Evolutionary conservation across 2,888 invertebrate species (phyloP), one percentile per base, ranked within the genome.

Genomic region (Erebia ligea): DNA sequence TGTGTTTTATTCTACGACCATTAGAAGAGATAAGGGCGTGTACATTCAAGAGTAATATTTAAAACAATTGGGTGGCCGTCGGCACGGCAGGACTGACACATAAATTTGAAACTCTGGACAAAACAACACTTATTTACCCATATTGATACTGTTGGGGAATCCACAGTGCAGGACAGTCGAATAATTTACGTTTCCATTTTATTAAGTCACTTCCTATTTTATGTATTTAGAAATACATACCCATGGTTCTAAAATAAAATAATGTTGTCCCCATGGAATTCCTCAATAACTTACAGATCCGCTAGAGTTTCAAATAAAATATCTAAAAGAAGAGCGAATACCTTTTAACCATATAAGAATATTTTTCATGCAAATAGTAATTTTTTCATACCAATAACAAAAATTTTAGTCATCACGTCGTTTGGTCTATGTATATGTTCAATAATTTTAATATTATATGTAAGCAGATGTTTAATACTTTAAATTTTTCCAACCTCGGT

Each of bases 81-180:
- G 10, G 40, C 2, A 42, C 34, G 42, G 58, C 17, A 17, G 9
- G 4, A 17, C 17, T 59, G 11, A 40, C 40, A 42, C 59, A 59
- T 59, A 42, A 40, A 59, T 58, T 40, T 8, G 34, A 40, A 42
- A 59, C 40, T 59, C 40, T 42, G 40, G 42, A 40, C 40, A 4
- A 42, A 59, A 59, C 59, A 40, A 59, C 40, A 59, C 59, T 40
- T 59, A 59, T 59, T 59, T 42, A 59, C 17, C 40, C 40, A 42
- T 59, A 59, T 34, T 42, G 40, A 59, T 42, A 40, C 34, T 42
- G 11, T 59, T 42, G 34, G 10, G n/a, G 10, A 59, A 42, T 42
- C 59, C 59, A 59, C 40, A 42, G 10, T 8, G 17, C 59, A 40
- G 40, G n/a, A 42, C 17, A 59, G 59, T 17, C 11, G 40, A 59